Conservation (phyloP, 2,113 vertebrate species). For the Phrynosoma blainvillii region DNA sequence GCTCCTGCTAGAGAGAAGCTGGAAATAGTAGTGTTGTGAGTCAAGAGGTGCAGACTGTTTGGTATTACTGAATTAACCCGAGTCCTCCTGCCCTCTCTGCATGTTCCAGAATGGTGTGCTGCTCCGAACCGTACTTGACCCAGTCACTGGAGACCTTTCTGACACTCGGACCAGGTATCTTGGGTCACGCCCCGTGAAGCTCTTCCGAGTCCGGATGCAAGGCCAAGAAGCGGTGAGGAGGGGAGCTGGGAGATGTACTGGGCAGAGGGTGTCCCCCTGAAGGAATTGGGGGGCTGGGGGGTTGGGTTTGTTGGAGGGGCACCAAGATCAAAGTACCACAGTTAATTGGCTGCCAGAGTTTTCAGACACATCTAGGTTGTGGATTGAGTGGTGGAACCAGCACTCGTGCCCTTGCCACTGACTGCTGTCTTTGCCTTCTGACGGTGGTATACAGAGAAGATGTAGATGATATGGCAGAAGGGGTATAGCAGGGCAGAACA, state of each 20-base stretch:
- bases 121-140: slow-evolving; percentile 93
- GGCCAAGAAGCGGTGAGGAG: slow-evolving; percentile 96
- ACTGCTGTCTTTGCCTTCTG: no score
- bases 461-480: no score
- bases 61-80: neutral
- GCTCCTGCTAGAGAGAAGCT: neutral
- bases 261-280: neutral
- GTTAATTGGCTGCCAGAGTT: no score
- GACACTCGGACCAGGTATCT: slow-evolving; percentile 96
- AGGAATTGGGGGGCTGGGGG: neutral
- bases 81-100: neutral
- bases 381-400: no score
- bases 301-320: no score
- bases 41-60: neutral
- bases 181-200: slow-evolving; percentile 95
- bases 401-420: no score
- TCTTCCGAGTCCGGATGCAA: slow-evolving; percentile 97
- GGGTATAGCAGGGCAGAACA: no score
- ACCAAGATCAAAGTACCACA: no score
- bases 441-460: no score
- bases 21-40: neutral
- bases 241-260: neutral
- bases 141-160: slow-evolving; percentile 94
- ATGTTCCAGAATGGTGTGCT: slow-evolving; percentile 90
- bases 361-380: no score